Evolutionary conservation across 2,888 invertebrate genomes (phyloP).

Genomic region (Notodonta dromedarius): DNA sequence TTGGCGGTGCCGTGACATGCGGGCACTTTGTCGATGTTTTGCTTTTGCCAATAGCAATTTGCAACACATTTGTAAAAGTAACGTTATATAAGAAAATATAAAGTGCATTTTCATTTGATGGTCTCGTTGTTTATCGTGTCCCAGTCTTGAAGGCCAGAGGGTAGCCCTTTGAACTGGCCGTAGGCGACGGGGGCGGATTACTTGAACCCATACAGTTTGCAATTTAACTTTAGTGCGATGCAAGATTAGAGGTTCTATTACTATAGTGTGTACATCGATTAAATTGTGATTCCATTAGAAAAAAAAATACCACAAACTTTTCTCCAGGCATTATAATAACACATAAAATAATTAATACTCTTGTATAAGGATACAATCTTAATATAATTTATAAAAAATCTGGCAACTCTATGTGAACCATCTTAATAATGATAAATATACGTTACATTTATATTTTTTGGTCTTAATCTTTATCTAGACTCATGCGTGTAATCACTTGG

Average conservation of each 20-base stretch:
- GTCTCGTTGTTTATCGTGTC: slow-evolving; percentile 41
- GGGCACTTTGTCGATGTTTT: slow-evolving; percentile 51
- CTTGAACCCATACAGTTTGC: slow-evolving; percentile 59
- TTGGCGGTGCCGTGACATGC: slow-evolving; percentile 61
- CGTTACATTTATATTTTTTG: not conserved
- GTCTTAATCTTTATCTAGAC: too few relatives aligned
- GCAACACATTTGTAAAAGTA: slow-evolving; percentile 12
- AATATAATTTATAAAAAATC: not conserved
- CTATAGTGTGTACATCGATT: slow-evolving; percentile 48
- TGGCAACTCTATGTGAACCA: not conserved
- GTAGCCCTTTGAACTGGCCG: slow-evolving; percentile 74
- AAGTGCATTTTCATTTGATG: slow-evolving; percentile 31
- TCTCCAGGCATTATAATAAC: too few relatives aligned
- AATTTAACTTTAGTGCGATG: slow-evolving; percentile 55
- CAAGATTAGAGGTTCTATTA: slow-evolving; percentile 62
- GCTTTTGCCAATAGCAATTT: slow-evolving; percentile 45
- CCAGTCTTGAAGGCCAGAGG: slow-evolving; percentile 49
- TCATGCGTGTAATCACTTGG: too few relatives aligned
- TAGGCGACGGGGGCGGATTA: slow-evolving; percentile 58
- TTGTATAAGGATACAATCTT: too few relatives aligned
- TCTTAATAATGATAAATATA: not conserved
- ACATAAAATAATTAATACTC: too few relatives aligned
- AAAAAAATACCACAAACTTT: too few relatives aligned
- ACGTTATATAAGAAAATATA: slow-evolving; percentile 19
- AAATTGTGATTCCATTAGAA: too few relatives aligned